Percentiles rank a stretch among this genome's conserved stretches.
phyloP scores from a whole-genome alignment of 1,140 invertebrate genomes.

The Diprion similis region DNA sequence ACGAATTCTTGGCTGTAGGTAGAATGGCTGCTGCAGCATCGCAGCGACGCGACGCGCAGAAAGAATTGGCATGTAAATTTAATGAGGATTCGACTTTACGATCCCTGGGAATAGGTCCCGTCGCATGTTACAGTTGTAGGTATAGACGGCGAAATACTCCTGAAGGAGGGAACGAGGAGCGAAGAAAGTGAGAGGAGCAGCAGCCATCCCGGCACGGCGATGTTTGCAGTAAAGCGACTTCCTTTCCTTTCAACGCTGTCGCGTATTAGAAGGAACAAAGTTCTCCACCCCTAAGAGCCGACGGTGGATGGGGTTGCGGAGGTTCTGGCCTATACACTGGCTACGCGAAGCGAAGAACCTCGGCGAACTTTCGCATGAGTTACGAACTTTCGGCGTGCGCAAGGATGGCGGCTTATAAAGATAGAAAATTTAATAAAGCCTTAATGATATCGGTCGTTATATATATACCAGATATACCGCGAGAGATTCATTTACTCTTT shows the following conservation, averaged over 20 bases:
- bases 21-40: no score
- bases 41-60: background rate
- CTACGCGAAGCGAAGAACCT: background rate
- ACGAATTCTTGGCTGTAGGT: no score
- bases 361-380: background rate
- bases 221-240: conserved; percentile 1
- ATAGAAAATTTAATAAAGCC: conserved; percentile 8
- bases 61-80: background rate
- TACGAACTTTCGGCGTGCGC: background rate
- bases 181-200: background rate
- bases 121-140: background rate
- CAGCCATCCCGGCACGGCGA: background rate
- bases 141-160: background rate
- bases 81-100: conserved; percentile 1
- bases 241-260: conserved; percentile 2
- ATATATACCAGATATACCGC: background rate
- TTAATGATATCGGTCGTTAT: conserved; percentile 1
- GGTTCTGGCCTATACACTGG: background rate
- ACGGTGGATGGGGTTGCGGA: background rate
- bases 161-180: background rate
- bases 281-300: background rate
- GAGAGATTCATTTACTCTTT: background rate
- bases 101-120: background rate
- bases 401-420: background rate
- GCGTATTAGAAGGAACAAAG: conserved; percentile 5